Conservation (phyloP, 2,113 vertebrate species). For the Chlorocebus sabaeus region DNA sequence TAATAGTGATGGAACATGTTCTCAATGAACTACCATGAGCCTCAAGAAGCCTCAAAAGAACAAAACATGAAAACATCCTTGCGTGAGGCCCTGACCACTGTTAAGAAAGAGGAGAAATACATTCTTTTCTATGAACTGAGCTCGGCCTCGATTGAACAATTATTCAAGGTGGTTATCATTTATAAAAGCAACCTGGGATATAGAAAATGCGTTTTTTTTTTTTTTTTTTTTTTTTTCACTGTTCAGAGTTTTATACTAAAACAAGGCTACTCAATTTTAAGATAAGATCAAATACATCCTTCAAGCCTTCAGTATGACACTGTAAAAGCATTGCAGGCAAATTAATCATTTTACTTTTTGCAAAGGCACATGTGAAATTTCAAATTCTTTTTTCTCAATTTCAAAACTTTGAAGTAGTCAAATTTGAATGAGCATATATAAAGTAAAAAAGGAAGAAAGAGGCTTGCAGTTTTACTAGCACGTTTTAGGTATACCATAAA, state of each 20-base stretch:
- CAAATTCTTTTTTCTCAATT: not conserved
- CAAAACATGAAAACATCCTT: not conserved
- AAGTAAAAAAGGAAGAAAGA: not conserved
- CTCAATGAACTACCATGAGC: not conserved
- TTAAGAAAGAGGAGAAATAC: not conserved
- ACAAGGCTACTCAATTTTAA: constrained; percentile 23
- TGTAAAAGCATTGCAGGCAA: not conserved
- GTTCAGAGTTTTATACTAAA: constrained; percentile 33
- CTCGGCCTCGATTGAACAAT: not conserved
- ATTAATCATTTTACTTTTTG: constrained; percentile 14
- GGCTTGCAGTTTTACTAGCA: not conserved
- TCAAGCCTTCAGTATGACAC: constrained; percentile 12
- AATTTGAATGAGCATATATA: not conserved
- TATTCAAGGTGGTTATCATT: constrained; percentile 47
- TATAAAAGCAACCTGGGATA: constrained; percentile 18
- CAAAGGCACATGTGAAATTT: constrained; percentile 30
- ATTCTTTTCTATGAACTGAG: not conserved
- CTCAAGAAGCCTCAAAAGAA: not conserved
- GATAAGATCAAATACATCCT: constrained; percentile 7
- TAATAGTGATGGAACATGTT: not conserved
- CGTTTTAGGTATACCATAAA: not conserved
- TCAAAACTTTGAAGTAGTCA: not conserved
- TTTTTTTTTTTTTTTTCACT: not conserved
- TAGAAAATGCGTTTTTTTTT: not conserved
- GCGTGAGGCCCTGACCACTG: not conserved